Base-by-base conservation (phyloP, 2,797 vertebrate species). In the Enteromius thamalakanensis region DNA sequence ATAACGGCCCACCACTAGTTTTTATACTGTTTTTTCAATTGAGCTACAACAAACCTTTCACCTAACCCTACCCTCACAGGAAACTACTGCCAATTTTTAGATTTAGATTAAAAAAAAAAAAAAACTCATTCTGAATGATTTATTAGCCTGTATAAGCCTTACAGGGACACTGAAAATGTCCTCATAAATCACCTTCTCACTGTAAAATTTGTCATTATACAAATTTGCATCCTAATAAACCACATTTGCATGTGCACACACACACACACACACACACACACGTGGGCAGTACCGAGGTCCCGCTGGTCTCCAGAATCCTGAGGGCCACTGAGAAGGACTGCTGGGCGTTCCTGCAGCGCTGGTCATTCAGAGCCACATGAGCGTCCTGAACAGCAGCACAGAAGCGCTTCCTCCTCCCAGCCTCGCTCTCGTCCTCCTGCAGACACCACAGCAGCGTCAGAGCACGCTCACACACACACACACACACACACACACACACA, bases 331-430 rank as follows among this genome's bases (percentile, higher is more conserved):
- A 92, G 85, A 98, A 98, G 60, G 94, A 93, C 68, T 94, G 93
- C 26, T 95, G 95, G 0, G 97, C 97, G 1, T 95, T 96, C 62
- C 90, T 94, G 86, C 92, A 96, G 4, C 95, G 94, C 32, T 94
- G 94, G 88, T 97, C 95, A 1, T 74, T 29, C 81, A 96, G 85
- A 23, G 96, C 93, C 0, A 80, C 82, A 32, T 93, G 93, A 0
- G 89, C 96, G 0, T 97, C 96, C 81, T 82, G 89, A 23, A 96
- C 92, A 0, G 91, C 51, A 1, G 92, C 90, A 12, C 90, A 91
- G 42, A 96, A 80, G 79, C 90, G 82, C 42, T 69, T 87, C 21
- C 65, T 79, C 34, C 84, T 1, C 0, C 1, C 26, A 0, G 53
- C 58, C 23, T 29, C 37, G 14, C 51, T 12, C 29, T 84, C 80